Evolutionary conservation across 2,113 vertebrate genomes (phyloP).

Genomic region (Osmerus eperlanus): DNA sequence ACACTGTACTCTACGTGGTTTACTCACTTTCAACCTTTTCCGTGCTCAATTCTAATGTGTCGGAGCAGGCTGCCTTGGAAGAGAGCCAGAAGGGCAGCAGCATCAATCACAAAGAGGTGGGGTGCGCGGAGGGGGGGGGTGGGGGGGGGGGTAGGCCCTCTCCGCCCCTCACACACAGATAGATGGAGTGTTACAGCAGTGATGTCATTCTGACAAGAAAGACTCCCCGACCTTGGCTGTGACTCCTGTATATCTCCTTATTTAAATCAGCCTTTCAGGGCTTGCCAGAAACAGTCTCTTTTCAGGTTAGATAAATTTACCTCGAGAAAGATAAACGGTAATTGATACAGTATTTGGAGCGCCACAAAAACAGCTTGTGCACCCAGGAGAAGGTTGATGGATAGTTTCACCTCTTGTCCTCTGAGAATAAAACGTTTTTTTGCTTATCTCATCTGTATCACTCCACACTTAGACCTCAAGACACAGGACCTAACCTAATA

Average conservation of each 20-base stretch:
- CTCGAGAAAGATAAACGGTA: slow-evolving; percentile 21
- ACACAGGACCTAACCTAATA: neutral
- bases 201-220: slow-evolving; percentile 8
- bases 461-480: neutral
- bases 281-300: slow-evolving; percentile 23
- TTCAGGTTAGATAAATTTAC: slow-evolving; percentile 44
- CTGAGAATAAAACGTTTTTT: slow-evolving; percentile 19
- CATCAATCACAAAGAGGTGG: slow-evolving; percentile 1
- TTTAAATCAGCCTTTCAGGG: slow-evolving; percentile 42
- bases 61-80: neutral
- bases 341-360: slow-evolving; percentile 21
- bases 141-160: neutral
- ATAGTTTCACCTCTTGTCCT: slow-evolving; percentile 26
- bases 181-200: slow-evolving; percentile 5
- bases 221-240: slow-evolving; percentile 51
- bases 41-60: neutral
- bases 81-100: neutral
- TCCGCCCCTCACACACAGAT: neutral
- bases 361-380: slow-evolving; percentile 17
- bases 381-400: slow-evolving; percentile 31
- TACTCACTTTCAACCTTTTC: neutral
- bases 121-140: too few relatives aligned
- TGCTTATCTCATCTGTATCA: neutral
- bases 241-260: slow-evolving; percentile 26
- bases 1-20: neutral